Conservation (phyloP, 2,113 vertebrate species). For the Cisticola juncidis region DNA sequence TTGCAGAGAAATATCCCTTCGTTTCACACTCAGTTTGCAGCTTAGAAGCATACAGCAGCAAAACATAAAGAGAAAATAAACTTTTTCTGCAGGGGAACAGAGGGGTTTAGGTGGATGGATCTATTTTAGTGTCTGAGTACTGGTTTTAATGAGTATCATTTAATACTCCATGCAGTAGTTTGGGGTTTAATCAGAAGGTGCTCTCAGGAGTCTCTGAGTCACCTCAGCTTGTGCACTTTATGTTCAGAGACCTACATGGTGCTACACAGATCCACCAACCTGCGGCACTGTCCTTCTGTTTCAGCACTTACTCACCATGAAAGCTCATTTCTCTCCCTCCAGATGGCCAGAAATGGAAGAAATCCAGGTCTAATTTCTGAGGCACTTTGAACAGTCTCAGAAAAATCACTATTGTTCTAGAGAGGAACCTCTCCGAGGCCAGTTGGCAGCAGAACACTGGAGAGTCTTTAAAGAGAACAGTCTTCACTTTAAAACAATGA, state of each 20-base stretch:
- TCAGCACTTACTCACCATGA: not conserved
- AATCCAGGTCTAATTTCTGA: slow-evolving; percentile 64
- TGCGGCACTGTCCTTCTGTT: slow-evolving; percentile 37
- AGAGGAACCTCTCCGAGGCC: slow-evolving; percentile 16
- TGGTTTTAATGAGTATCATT: not conserved
- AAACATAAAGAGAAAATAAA: not conserved
- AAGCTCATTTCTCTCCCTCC: slow-evolving; percentile 56
- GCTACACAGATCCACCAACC: slow-evolving; percentile 23
- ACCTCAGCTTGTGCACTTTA: not conserved
- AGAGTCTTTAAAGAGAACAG: slow-evolving; percentile 43
- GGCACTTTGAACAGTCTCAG: slow-evolving; percentile 38
- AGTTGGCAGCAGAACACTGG: slow-evolving; percentile 44
- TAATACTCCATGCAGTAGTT: not conserved
- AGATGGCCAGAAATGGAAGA: slow-evolving; percentile 64
- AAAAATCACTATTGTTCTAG: slow-evolving; percentile 63
- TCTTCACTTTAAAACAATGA: slow-evolving; percentile 6
- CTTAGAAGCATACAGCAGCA: not conserved
- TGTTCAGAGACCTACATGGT: not conserved
- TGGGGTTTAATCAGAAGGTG: not conserved
- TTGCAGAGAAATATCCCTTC: not conserved
- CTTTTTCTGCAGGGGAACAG: not conserved
- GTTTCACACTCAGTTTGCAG: not conserved
- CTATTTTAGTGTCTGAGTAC: not conserved
- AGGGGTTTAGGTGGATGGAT: not conserved
- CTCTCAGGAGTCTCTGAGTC: not conserved